A percentile compares a stretch with the other conserved stretches of the same genome.
Evolutionary conservation across 2,113 vertebrate genomes (phyloP).

Genomic region (Dryoscopus gambensis): DNA sequence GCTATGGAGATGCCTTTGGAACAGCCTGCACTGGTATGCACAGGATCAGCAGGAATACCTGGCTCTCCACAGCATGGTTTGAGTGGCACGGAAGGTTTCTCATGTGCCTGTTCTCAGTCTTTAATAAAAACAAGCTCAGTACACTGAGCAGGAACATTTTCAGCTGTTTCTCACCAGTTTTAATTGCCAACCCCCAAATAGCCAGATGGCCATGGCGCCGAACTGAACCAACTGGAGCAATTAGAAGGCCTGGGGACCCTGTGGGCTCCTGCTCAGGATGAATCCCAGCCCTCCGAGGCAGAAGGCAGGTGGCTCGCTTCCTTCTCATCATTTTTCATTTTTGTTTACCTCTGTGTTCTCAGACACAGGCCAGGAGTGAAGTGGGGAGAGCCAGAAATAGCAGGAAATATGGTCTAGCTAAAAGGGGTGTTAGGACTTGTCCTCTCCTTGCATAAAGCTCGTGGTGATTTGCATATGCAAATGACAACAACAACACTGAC

Average conservation of each 20-base stretch:
- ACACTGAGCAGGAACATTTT: background rate
- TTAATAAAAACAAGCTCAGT: background rate
- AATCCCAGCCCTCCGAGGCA: background rate
- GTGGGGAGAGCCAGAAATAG: background rate
- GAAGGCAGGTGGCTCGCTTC: background rate
- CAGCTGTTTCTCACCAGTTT: background rate
- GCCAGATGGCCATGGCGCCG: background rate
- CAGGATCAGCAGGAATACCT: rapidly evolving
- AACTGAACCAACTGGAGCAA: background rate
- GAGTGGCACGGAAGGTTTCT: background rate
- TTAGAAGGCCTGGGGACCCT: background rate
- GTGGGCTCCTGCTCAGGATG: background rate
- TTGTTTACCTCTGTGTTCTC: background rate
- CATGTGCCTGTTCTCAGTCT: background rate
- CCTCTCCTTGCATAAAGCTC: background rate
- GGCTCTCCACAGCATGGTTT: background rate
- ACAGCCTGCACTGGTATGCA: rapidly evolving
- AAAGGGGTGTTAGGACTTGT: background rate
- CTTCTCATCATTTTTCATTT: background rate
- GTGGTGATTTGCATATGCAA: background rate
- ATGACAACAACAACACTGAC: rapidly evolving
- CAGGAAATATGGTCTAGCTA: background rate
- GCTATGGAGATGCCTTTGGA: background rate
- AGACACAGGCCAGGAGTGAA: background rate
- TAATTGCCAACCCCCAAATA: background rate